Evolutionary conservation across 2,888 invertebrate genomes (phyloP).

Genomic region (Schizotus pectinicornis): DNA sequence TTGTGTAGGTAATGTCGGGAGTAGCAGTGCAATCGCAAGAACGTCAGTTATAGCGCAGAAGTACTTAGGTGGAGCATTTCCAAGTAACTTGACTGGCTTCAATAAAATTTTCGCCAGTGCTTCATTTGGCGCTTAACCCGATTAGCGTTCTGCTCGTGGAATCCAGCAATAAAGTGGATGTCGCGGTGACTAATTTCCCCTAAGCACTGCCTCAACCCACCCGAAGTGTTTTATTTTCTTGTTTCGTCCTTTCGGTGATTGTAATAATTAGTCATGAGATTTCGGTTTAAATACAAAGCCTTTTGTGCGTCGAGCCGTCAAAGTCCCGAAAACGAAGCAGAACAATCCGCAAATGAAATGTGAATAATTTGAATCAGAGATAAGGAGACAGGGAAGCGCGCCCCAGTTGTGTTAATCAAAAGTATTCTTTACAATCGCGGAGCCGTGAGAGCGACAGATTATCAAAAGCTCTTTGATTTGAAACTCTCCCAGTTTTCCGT

Average conservation of each 20-base stretch:
- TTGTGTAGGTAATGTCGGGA: no score
- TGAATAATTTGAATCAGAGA: conserved; percentile 38
- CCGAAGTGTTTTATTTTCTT: background rate
- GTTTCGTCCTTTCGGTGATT: conserved; percentile 24
- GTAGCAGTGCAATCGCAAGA: no score
- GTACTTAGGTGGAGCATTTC: no score
- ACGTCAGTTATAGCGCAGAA: no score
- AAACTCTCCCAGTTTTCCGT: conserved; percentile 2
- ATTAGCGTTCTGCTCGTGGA: no score
- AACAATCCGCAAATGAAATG: conserved; percentile 39
- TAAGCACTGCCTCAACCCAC: background rate
- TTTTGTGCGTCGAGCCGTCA: conserved; percentile 26
- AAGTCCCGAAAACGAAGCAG: conserved; percentile 29
- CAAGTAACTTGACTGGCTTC: no score
- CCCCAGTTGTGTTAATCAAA: conserved; percentile 40
- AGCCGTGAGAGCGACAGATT: conserved; percentile 33
- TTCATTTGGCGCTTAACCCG: no score
- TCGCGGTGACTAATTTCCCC: no score
- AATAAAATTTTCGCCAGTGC: no score
- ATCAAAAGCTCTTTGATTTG: conserved; percentile 33
- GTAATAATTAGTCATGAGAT: conserved; percentile 27
- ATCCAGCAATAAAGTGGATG: no score
- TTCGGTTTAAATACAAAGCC: conserved; percentile 26
- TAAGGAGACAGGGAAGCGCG: conserved; percentile 32
- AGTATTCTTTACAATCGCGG: conserved; percentile 41